Conservation (phyloP, 2,888 invertebrate species). For the Muschampia plurimacula region DNA sequence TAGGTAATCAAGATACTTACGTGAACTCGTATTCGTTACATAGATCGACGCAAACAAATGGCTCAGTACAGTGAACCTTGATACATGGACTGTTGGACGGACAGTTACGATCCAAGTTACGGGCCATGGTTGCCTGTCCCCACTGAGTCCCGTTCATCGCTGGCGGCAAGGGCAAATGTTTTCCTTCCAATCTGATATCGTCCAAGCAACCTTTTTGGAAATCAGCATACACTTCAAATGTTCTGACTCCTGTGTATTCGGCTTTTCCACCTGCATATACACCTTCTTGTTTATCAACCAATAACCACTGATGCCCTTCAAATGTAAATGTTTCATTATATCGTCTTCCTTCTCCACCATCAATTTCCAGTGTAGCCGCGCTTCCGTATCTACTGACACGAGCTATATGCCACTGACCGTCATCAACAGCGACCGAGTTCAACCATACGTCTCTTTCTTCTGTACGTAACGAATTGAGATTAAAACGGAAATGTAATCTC, state of each 20-base stretch:
- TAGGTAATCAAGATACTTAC: constrained; percentile 87
- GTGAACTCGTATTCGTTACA: constrained; percentile 99
- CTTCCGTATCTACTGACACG: constrained; percentile 96
- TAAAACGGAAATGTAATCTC: constrained; percentile 95
- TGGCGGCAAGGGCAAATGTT: constrained; percentile 96
- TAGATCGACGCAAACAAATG: constrained; percentile 97
- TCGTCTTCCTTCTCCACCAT: constrained; percentile 97
- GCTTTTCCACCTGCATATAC: constrained; percentile 98
- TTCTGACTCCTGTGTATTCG: constrained; percentile 96
- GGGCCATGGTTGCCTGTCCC: constrained; percentile 97
- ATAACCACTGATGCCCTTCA: constrained; percentile 95
- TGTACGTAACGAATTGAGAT: constrained; percentile 95
- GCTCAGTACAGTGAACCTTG: constrained; percentile 96
- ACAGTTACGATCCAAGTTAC: constrained; percentile 96
- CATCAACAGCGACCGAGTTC: constrained; percentile 95
- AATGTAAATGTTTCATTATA: constrained; percentile 97
- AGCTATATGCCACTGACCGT: constrained; percentile 98
- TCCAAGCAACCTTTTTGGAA: constrained; percentile 95
- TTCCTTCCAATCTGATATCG: constrained; percentile 94
- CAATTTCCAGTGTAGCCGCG: constrained; percentile 95
- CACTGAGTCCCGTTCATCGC: constrained; percentile 98
- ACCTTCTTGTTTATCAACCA: constrained; percentile 97
- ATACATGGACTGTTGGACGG: constrained; percentile 98
- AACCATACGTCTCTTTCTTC: constrained; percentile 97
- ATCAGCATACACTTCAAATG: constrained; percentile 97